phyloP scores from a whole-genome alignment of 2,797 vertebrate species.

The Hemitrygon akajei region DNA sequence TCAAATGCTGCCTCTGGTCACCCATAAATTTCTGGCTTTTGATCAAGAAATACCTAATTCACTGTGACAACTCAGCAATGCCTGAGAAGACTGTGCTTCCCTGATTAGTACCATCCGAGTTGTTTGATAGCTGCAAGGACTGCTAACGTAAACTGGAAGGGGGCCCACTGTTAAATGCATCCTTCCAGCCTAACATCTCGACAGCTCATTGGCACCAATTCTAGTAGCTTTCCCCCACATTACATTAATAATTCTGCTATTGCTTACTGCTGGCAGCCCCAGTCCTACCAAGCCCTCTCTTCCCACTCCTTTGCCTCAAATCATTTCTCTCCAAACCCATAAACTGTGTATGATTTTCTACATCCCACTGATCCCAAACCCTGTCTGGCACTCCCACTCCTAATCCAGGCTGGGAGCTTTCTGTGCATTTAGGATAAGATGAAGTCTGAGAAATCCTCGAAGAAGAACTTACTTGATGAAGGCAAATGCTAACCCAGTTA shows the following conservation, averaged over 20 bases:
- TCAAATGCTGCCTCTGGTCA: neutral
- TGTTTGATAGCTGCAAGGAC: neutral
- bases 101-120: neutral
- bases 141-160: conserved; percentile 1
- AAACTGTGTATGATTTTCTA: neutral
- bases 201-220: conserved; percentile 2
- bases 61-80: neutral
- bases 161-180: conserved; percentile 13
- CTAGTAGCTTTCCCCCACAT: neutral
- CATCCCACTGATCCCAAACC: neutral
- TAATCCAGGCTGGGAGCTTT: neutral
- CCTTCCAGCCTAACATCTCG: neutral
- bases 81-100: neutral
- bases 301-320: neutral
- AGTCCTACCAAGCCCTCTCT: no score
- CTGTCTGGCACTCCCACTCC: neutral
- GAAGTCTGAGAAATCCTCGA: neutral
- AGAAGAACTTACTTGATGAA: neutral
- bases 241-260: neutral
- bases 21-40: neutral
- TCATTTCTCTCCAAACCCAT: neutral
- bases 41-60: neutral
- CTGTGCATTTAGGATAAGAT: neutral
- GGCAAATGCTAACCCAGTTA: neutral
- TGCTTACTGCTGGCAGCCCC: neutral